Base-by-base conservation (phyloP, 2,888 invertebrate species). In the Noctua janthe region DNA sequence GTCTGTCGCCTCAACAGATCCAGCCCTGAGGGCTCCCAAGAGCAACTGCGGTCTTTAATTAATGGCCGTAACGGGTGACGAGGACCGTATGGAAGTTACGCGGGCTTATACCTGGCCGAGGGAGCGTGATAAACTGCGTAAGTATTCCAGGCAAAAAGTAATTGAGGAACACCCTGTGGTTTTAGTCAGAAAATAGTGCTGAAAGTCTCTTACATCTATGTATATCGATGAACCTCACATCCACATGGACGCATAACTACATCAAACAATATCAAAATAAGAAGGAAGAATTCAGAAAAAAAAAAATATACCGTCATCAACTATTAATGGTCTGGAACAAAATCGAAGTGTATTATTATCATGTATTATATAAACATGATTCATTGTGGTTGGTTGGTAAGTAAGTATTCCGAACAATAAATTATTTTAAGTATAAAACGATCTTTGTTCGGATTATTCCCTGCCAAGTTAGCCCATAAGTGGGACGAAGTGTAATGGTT, bases 321-420 rank as follows among this genome's bases (percentile, higher is more conserved):
- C 10, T 62, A 51, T 69, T 35, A 69, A 47, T 69, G n/a, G 15
- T 69, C 43, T 81, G 51, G 66, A 82, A 67, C 76, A 69, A 59
- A 54, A 54, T 35, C 23, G 1, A 71, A 78, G 59, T 76, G 43
- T 71, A 82, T 66, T 59, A 81, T 71, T 74, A 81, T 35, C 64
- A 74, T 49, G 23, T 64, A 49, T 20, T 20, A 5, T 3, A 35
- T 11, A 23, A 49, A 64, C 51, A 64, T 35, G 62, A 82, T 67
- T 83, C 51, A 78, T 66, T 71, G 54, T 23, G 71, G 47, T 78
- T 17, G 39, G 15, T 56, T 35, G 13, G 29, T 47, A 77, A 64
- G 49, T 35, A 43, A 77, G 77, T 73, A 64, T 74, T 71, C 71
- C 62, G 39, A 67, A 56, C 59, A 71, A 35, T 35, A 47, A 56